phyloP scores from a whole-genome alignment of 2,113 vertebrate genomes.

The Chamaetylas fuelleborni region DNA sequence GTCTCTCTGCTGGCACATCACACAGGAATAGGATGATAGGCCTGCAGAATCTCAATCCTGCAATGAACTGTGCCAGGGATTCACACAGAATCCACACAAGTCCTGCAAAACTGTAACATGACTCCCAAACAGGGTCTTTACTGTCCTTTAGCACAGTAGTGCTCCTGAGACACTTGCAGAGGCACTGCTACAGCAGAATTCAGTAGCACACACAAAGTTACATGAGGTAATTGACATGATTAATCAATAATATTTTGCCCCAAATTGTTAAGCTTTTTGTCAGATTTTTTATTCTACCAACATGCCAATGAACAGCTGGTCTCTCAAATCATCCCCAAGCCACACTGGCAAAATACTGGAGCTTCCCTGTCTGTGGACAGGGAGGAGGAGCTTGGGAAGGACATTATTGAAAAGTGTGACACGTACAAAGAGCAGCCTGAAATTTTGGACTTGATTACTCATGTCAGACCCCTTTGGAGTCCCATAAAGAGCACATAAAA shows the following conservation, averaged over 20 bases:
- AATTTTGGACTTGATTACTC: background rate
- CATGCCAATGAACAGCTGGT: background rate
- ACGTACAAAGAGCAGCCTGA: background rate
- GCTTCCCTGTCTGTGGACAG: background rate
- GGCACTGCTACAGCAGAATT: background rate
- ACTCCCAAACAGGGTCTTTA: background rate
- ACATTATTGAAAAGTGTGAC: background rate
- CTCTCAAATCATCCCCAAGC: background rate
- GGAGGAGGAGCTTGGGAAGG: background rate
- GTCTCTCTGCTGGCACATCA: background rate
- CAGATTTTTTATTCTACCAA: background rate
- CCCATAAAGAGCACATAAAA: background rate
- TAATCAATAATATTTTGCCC: background rate
- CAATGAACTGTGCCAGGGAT: background rate
- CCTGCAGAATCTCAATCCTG: background rate
- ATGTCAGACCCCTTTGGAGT: background rate
- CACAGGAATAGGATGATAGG: background rate
- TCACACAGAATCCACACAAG: rapidly evolving
- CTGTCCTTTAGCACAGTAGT: background rate
- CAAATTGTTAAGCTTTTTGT: background rate
- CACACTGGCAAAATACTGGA: background rate
- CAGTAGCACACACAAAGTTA: background rate
- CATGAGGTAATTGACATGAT: background rate
- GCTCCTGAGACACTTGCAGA: background rate
- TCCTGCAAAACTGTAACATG: background rate